These are phyloP conservation scores for Scaptomyza parva DNA, from an alignment of 2,888 invertebrate species.

Conservation along the genomic window DNA sequence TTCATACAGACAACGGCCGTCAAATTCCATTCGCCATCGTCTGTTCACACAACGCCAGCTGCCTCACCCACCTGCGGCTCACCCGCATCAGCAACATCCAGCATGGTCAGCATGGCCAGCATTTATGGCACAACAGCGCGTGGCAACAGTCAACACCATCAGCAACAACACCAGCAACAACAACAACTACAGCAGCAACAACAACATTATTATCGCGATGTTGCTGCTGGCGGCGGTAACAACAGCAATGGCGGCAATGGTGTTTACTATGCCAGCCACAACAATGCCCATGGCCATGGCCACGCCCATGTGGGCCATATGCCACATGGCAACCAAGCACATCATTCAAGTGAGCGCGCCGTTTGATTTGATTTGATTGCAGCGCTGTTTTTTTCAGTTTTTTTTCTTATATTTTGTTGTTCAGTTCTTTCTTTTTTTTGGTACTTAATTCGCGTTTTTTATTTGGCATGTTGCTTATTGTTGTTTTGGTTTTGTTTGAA, in stretches of 20 bases:
- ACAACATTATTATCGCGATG: slow-evolving; percentile 69
- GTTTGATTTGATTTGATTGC: slow-evolving; percentile 70
- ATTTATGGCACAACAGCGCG: slow-evolving; percentile 77
- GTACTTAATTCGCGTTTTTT: slow-evolving; percentile 19
- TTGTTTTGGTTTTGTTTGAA: slow-evolving; percentile 45
- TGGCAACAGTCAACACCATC: slow-evolving; percentile 54
- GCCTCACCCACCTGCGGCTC: slow-evolving; percentile 81
- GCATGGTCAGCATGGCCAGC: slow-evolving; percentile 67
- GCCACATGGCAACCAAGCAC: slow-evolving; percentile 63
- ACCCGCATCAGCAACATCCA: slow-evolving; percentile 65
- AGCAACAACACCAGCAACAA: slow-evolving; percentile 40
- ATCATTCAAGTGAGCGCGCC: slow-evolving; percentile 83
- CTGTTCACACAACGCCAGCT: slow-evolving; percentile 66
- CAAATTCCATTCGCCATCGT: slow-evolving; percentile 80
- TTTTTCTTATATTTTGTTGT: slow-evolving; percentile 39
- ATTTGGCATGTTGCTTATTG: slow-evolving; percentile 77
- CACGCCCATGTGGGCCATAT: slow-evolving; percentile 40
- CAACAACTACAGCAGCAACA: slow-evolving; percentile 44
- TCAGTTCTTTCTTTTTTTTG: slow-evolving; percentile 12
- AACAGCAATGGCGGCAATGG: slow-evolving; percentile 63
- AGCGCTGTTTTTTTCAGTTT: slow-evolving; percentile 38
- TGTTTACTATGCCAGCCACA: slow-evolving; percentile 70
- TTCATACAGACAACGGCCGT: slow-evolving; percentile 84
- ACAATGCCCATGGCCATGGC: slow-evolving; percentile 53
- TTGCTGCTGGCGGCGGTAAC: slow-evolving; percentile 60